These are phyloP conservation scores for Cotesia chilonis DNA, from an alignment of 1,140 invertebrate species.

Conservation along the genomic window DNA sequence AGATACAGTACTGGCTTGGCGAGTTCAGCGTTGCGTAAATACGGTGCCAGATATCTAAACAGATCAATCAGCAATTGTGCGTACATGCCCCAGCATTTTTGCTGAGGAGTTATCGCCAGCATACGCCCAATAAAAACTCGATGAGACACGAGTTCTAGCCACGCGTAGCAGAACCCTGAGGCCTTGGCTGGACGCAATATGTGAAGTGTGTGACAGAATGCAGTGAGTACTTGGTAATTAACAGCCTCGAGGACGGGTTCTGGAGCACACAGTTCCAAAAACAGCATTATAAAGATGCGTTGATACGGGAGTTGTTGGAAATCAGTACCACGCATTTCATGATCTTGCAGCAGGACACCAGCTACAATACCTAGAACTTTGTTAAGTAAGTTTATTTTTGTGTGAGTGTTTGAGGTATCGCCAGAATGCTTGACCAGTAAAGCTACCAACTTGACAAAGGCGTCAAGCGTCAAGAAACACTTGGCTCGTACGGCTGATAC, in stretches of 20 bases:
- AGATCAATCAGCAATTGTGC: conserved; percentile 93
- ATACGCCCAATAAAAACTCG: conserved; percentile 95
- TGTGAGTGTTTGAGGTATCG: conserved; percentile 86
- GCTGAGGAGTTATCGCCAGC: conserved; percentile 86
- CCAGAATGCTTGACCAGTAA: conserved; percentile 96
- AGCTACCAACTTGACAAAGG: conserved; percentile 93
- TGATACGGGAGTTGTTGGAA: conserved; percentile 99
- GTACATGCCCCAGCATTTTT: conserved; percentile 88
- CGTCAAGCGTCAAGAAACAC: conserved; percentile 95
- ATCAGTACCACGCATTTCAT: conserved; percentile 85
- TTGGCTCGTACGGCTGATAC: conserved; percentile 81
- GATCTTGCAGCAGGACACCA: conserved; percentile 93
- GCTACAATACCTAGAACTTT: conserved; percentile 96
- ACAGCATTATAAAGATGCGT: conserved; percentile 96
- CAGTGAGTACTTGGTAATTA: conserved; percentile 88
- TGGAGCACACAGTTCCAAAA: conserved; percentile 93
- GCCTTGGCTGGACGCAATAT: conserved; percentile 93
- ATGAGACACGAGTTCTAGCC: conserved; percentile 97
- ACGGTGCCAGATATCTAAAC: conserved; percentile 96
- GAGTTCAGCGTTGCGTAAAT: conserved; percentile 94
- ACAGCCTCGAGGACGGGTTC: conserved; percentile 93
- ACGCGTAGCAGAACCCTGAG: conserved; percentile 97
- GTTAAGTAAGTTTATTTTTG: conserved; percentile 96
- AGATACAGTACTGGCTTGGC: conserved; percentile 91
- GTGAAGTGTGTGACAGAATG: conserved; percentile 91